These are phyloP conservation scores for Furcula furcula DNA, from an alignment of 2,888 invertebrate species.

Conservation along the genomic window DNA sequence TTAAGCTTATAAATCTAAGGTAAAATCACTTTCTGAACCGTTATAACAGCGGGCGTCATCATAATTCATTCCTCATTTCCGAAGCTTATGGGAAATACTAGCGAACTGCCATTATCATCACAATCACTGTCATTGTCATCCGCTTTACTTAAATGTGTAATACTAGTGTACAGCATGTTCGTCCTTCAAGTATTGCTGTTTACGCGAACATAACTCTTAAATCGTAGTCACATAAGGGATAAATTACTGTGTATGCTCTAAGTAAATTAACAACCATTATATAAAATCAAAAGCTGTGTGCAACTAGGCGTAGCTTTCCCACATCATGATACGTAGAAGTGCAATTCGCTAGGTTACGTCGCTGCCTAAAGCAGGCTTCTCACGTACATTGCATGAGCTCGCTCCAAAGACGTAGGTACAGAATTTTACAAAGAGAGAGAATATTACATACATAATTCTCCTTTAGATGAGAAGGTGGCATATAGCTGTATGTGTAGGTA, in stretches of 20 bases:
- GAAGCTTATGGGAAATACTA: too few species aligned
- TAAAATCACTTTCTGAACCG: too few species aligned
- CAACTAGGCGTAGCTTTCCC: conserved; percentile 37
- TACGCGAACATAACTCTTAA: neutral
- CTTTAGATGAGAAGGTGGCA: too few species aligned
- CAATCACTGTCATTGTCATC: neutral
- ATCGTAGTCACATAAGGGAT: conserved; percentile 1
- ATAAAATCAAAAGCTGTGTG: conserved; percentile 17
- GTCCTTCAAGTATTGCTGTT: neutral
- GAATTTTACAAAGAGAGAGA: too few species aligned
- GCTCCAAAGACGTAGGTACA: too few species aligned
- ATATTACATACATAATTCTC: too few species aligned
- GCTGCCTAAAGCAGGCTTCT: too few species aligned
- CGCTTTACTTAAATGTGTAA: neutral
- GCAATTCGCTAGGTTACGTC: conserved; percentile 31
- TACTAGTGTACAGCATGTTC: neutral
- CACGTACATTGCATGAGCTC: too few species aligned
- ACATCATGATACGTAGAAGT: conserved; percentile 22
- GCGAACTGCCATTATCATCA: neutral
- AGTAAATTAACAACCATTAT: conserved; percentile 1
- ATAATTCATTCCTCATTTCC: too few species aligned
- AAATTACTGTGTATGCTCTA: neutral
- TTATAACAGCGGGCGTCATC: too few species aligned
- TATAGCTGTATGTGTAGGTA: too few species aligned
- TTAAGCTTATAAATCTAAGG: too few species aligned